Evolutionary conservation across 2,113 vertebrate genomes (phyloP), one percentile per base, ranked within the genome.

Genomic region (Cyanocitta stelleri): DNA sequence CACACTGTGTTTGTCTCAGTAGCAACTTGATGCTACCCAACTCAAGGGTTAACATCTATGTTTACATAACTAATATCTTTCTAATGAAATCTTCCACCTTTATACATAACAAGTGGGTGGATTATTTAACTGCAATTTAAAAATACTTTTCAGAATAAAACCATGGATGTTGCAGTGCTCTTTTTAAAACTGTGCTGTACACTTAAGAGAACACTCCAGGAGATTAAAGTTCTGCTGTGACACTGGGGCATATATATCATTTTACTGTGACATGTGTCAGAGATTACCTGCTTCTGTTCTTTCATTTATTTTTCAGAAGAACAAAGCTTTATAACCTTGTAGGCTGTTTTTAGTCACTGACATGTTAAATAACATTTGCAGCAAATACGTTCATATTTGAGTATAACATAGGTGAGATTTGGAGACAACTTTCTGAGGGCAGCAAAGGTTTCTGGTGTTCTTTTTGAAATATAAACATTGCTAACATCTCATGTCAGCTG

Each of bases 201-300:
- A 48, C 8, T 71, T 46, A 44, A 84, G n/a, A 74, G 63, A 71
- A 56, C 33, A 46, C 21, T 52, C 27, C 26, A 80, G 59, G 11
- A 91, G 58, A 80, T 82, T 27, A 74, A 73, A 91, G 82, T 66
- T 51, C 62, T 89, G 35, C 72, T 85, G 71, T 95, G 87, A 95
- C 95, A 95, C 39, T 74, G 67, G 69, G 84, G 62, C 84, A 78
- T 30, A 85, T 0, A 7, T 67, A 90, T 96, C 68, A 86, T 76
- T 91, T 94, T 93, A 94, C 93, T 44, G 48, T 10, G 5, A 96
- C 39, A 73, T 67, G 58, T 92, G 84, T 85, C 91, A 92, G 78
- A 96, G 90, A 92, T 94, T 81, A 95, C 62, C 89, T 84, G 90
- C 52, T 93, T 80, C 86, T 85, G 44, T 80, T 78, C 83, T 91